phyloP scores from a whole-genome alignment of 2,888 invertebrate genomes.

The Metellina segmentata region DNA sequence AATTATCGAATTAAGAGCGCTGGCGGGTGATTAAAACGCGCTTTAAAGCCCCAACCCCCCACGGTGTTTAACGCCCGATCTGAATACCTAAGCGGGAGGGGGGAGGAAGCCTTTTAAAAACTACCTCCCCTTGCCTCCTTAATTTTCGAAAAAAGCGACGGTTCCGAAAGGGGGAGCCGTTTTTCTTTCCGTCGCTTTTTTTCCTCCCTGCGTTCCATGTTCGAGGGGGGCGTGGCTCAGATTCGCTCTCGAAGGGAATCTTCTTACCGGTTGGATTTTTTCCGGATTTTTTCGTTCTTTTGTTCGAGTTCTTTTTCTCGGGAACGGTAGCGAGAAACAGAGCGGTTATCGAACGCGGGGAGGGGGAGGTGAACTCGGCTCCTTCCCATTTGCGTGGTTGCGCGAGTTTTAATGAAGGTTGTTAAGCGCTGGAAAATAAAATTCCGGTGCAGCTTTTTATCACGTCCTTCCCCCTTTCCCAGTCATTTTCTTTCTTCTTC shows the following conservation, averaged over 20 bases:
- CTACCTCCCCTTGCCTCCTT: constrained; percentile 17
- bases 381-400: constrained; percentile 41
- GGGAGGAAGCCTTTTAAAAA: constrained; percentile 45
- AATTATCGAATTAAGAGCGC: constrained; percentile 73
- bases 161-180: constrained; percentile 26
- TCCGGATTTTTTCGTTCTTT: constrained; percentile 46
- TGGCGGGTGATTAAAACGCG: constrained; percentile 62
- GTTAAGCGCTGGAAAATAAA: constrained; percentile 56
- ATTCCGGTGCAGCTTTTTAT: constrained; percentile 40
- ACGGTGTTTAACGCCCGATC: constrained; percentile 56
- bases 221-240: constrained; percentile 49
- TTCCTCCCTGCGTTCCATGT: constrained; percentile 23
- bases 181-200: constrained; percentile 10
- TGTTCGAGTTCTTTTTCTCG: constrained; percentile 6
- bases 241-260: constrained; percentile 48
- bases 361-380: constrained; percentile 38
- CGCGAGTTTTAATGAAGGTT: constrained; percentile 57
- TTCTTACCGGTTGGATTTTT: constrained; percentile 63
- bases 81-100: constrained; percentile 71
- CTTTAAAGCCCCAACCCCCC: constrained; percentile 32
- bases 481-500: neutral
- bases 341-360: constrained; percentile 32
- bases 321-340: constrained; percentile 36
- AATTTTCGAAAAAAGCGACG: constrained; percentile 49
- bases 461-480: neutral